These are phyloP conservation scores for Drosophila elegans DNA, from an alignment of 1,140 invertebrate genomes.

Conservation along the genomic window DNA sequence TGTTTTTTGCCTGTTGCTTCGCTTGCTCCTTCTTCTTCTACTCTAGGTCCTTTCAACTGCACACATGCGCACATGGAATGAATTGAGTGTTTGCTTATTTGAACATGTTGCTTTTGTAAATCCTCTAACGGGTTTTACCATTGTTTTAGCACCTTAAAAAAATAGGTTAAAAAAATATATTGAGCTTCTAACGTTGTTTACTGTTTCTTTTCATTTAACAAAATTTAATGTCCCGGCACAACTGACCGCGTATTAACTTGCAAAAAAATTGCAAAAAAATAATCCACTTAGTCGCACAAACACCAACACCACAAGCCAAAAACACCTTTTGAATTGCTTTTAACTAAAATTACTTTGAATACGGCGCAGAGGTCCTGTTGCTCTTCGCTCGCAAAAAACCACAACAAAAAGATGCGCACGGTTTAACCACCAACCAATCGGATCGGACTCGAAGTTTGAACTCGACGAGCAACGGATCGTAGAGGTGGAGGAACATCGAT, in stretches of 20 bases:
- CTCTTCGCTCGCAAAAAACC: slow-evolving; percentile 26
- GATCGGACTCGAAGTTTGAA: not conserved
- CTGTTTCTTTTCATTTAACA: not conserved
- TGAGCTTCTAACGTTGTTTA: not conserved
- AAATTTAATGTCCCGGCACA: not conserved
- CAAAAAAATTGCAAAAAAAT: not conserved
- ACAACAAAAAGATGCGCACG: slow-evolving; percentile 21
- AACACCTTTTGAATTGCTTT: not conserved
- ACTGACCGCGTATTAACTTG: not conserved
- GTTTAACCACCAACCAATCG: slow-evolving; percentile 4
- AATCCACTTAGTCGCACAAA: not conserved
- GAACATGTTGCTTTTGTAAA: slow-evolving; percentile 13
- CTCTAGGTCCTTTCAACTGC: slow-evolving; percentile 13
- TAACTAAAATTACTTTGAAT: slow-evolving; percentile 21
- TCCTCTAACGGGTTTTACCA: not conserved
- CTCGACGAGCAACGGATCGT: no score
- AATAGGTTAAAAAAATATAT: not conserved
- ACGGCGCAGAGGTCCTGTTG: slow-evolving; percentile 30
- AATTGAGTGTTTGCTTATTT: slow-evolving; percentile 24
- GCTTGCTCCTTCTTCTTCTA: slow-evolving; percentile 4
- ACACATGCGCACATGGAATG: slow-evolving; percentile 9
- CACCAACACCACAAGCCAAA: not conserved
- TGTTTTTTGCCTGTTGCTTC: slow-evolving; percentile 23
- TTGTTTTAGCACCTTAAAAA: slow-evolving; percentile 10
- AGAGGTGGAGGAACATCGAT: no score